Evolutionary conservation across 2,888 invertebrate species (phyloP), one percentile per base, ranked within the genome.

Genomic region (Epicampocera succincta): DNA sequence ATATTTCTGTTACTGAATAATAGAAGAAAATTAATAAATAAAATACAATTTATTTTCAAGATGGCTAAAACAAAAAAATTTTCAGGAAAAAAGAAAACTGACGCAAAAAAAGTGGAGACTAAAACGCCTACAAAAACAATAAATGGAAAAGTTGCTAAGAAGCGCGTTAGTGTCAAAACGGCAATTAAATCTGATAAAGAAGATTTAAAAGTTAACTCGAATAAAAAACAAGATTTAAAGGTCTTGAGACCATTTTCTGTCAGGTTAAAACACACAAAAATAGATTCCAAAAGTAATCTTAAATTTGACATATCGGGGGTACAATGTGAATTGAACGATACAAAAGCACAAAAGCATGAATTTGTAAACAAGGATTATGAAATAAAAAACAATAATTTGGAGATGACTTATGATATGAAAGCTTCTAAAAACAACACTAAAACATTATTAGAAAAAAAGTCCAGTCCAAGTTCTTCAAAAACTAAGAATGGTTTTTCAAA

Each of bases 281-380:
- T 0, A 12, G 13, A 54, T 19, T 25, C 42, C 4, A 11, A 17
- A 13, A 40, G n/a, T 11, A 17, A 5, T 9, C 29, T 12, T 15
- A 33, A 17, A 52, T 12, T n/a, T 15, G 66, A 15, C 29, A 40
- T 29, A 56, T 33, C 21, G 38, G 54, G 56, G 73, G 77, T 12
- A 44, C 81, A 73, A 60, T 81, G 73, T 74, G 65, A 66, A 56
- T 29, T n/a, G n/a, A n/a, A n/a, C n/a, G n/a, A n/a, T n/a, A n/a
- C 19, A 6, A 48, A 5, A 46, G 33, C 15, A 38, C 38, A 17
- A 13, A 65, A 65, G 0, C 2, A 9, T 21, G n/a, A 12, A 52
- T 3, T 5, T 15, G 6, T 6, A 13, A 12, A 12, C 8, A 54
- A 44, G 33, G 33, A 33, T 1, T 33, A 12, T 13, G 21, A 40